Conservation (phyloP, 2,888 invertebrate species). For the Elaeidobius kamerunicus region DNA sequence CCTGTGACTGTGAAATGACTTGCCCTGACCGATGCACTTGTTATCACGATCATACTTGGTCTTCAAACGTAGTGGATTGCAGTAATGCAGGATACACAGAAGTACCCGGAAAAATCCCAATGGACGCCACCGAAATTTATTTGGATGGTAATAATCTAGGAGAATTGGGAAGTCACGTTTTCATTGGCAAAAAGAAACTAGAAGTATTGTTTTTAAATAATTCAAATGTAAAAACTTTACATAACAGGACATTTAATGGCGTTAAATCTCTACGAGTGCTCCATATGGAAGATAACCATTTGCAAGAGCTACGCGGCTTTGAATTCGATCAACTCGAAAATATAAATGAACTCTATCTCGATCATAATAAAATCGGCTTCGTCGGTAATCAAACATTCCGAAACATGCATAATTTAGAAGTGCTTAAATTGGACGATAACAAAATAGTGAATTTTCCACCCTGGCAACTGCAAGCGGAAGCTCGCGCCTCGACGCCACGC, state of each 20-base stretch:
- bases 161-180: conserved; percentile 78
- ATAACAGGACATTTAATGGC: conserved; percentile 81
- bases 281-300: conserved; percentile 73
- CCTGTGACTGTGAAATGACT: conserved; percentile 89
- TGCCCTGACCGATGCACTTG: conserved; percentile 84
- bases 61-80: conserved; percentile 82
- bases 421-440: conserved; percentile 74
- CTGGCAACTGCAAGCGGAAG: conserved; percentile 57
- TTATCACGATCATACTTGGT: conserved; percentile 84
- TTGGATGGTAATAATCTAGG: conserved; percentile 79
- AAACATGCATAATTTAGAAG: conserved; percentile 67
- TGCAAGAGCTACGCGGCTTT: conserved; percentile 68
- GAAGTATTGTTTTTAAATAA: conserved; percentile 75
- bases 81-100: conserved; percentile 69
- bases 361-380: conserved; percentile 69
- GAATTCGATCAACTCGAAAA: conserved; percentile 75
- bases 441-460: conserved; percentile 74
- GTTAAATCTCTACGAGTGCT: conserved; percentile 69
- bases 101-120: conserved; percentile 78
- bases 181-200: conserved; percentile 81
- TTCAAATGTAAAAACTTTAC: conserved; percentile 71
- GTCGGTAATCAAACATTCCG: conserved; percentile 76
- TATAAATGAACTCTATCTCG: conserved; percentile 71
- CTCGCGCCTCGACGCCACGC: conserved; percentile 58
- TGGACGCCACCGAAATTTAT: conserved; percentile 87